Evolutionary conservation across 2,888 invertebrate genomes (phyloP).

Genomic region (Griposia aprilina): DNA sequence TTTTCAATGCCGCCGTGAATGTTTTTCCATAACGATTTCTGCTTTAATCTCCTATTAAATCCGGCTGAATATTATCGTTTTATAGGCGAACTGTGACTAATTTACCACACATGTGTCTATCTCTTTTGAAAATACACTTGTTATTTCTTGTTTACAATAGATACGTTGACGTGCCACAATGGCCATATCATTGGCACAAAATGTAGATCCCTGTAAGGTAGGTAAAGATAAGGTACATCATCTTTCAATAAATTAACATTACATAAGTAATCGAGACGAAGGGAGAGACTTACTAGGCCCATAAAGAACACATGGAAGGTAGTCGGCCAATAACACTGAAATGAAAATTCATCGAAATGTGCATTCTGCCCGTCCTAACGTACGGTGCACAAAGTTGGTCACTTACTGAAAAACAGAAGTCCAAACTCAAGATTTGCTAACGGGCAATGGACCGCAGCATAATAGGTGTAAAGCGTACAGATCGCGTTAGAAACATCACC

Average conservation of each 20-base stretch:
- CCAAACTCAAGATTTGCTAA: too few species aligned
- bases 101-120: not conserved
- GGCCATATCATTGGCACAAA: not conserved
- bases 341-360: too few species aligned
- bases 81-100: not conserved
- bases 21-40: not conserved
- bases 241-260: not conserved
- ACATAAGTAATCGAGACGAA: not conserved
- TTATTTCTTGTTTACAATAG: not conserved
- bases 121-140: not conserved
- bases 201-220: not conserved
- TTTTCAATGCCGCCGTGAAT: slow-evolving; percentile 21
- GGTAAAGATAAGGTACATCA: not conserved
- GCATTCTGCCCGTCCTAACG: too few species aligned
- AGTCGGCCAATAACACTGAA: too few species aligned
- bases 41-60: not conserved
- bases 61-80: not conserved
- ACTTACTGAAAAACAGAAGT: too few species aligned
- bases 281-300: too few species aligned
- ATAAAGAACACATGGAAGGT: too few species aligned
- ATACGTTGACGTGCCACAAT: too few species aligned
- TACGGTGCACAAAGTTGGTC: too few species aligned
- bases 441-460: too few species aligned
- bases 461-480: too few species aligned
- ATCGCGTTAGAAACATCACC: too few species aligned